Conservation (phyloP, 2,797 vertebrate species). For the Gila robusta region DNA sequence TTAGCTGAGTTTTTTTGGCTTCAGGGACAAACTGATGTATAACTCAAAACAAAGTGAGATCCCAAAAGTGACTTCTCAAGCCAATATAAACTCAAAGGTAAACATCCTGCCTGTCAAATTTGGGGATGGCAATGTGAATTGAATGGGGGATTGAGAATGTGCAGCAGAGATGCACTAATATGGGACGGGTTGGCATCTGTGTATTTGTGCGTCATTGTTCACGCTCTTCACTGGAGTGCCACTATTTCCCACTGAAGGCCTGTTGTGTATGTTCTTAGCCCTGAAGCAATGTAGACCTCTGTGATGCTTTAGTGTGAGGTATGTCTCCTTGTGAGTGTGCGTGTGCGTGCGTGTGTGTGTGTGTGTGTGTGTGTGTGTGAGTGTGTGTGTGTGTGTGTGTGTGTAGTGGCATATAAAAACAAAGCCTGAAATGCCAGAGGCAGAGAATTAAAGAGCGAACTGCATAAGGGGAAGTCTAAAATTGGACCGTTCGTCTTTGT, state of each 20-base stretch:
- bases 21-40: conserved; percentile 9
- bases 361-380: neutral
- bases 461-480: conserved; percentile 7
- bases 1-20: neutral
- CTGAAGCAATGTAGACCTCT: conserved; percentile 44
- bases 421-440: conserved; percentile 18
- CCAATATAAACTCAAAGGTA: conserved; percentile 32
- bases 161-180: conserved; percentile 54
- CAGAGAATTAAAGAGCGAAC: conserved; percentile 29
- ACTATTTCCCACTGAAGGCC: conserved; percentile 18
- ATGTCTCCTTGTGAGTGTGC: neutral
- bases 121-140: conserved; percentile 40
- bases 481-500: conserved; percentile 30
- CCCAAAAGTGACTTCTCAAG: conserved; percentile 1
- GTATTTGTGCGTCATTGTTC: conserved; percentile 30
- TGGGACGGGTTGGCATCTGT: conserved; percentile 29
- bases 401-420: conserved; percentile 41
- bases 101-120: conserved; percentile 35
- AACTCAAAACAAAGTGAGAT: conserved; percentile 7
- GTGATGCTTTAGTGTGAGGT: conserved; percentile 19
- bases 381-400: conserved; percentile 33
- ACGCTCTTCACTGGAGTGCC: conserved; percentile 24
- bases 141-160: conserved; percentile 50
- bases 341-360: neutral
- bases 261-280: conserved; percentile 53